Conservation (phyloP, 2,888 invertebrate genomes). For the Maniola hyperantus region DNA sequence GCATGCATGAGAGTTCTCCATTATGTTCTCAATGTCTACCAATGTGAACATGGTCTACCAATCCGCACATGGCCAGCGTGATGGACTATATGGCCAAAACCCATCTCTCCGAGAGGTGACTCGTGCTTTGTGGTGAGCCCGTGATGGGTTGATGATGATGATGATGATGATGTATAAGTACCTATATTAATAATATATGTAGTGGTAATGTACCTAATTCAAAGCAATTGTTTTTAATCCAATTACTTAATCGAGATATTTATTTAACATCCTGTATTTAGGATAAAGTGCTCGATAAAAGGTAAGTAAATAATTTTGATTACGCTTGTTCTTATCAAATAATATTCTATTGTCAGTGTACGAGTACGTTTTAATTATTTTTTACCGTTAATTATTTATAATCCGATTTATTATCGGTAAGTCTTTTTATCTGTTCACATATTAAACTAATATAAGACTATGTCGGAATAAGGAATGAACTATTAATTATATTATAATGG, state of each 20-base stretch:
- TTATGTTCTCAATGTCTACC: no score
- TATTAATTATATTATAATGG: no score
- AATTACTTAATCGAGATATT: not conserved
- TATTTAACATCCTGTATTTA: not conserved
- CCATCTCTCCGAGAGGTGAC: no score
- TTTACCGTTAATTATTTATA: not conserved
- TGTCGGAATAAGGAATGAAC: not conserved
- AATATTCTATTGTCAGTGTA: slow-evolving; percentile 17
- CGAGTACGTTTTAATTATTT: slow-evolving; percentile 8
- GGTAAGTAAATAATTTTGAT: not conserved
- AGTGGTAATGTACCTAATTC: no score
- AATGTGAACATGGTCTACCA: no score
- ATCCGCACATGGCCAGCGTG: no score
- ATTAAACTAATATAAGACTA: not conserved
- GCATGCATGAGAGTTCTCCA: no score
- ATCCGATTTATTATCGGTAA: slow-evolving; percentile 7
- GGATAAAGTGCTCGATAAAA: slow-evolving; percentile 12
- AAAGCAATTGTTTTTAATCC: not conserved
- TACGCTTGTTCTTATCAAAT: slow-evolving; percentile 15
- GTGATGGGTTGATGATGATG: no score
- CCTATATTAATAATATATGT: no score
- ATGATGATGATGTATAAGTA: no score
- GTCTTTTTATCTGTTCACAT: not conserved
- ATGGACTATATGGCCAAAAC: no score
- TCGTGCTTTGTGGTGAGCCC: no score